Percentiles rank a stretch among this genome's conserved stretches.
Conservation (phyloP, 2,797 vertebrate species). For the Chaetophractus vellerosus region DNA sequence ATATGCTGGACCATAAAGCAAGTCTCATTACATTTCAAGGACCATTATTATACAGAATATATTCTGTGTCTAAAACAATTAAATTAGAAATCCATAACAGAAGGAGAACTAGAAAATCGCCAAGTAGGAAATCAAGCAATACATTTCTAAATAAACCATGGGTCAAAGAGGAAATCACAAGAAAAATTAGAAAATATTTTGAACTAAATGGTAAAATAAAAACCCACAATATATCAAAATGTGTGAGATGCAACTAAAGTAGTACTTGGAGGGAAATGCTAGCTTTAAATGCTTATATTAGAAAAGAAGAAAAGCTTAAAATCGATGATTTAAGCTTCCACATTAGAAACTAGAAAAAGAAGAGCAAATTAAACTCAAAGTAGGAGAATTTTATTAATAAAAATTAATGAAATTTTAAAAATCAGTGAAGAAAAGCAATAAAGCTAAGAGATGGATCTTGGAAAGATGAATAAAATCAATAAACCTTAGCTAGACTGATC, state of each 20-base stretch:
- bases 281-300: constrained; percentile 1
- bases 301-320: constrained; percentile 22
- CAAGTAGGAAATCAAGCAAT: not conserved
- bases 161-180: not conserved
- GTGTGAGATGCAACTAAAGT: not conserved
- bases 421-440: not conserved
- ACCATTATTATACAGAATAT: not conserved
- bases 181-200: not conserved
- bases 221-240: not conserved
- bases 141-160: not conserved
- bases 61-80: not conserved
- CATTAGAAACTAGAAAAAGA: not conserved
- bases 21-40: constrained; percentile 5
- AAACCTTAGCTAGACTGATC: not conserved
- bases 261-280: not conserved
- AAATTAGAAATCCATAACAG: not conserved
- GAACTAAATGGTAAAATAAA: not conserved
- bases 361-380: not conserved
- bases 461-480: not conserved
- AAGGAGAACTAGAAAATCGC: not conserved
- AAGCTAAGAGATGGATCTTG: not conserved
- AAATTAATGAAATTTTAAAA: constrained; percentile 1
- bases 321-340: not conserved
- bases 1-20: not conserved
- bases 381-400: not conserved